These are phyloP conservation scores for Artemia sp. DNA, from an alignment of 2,888 invertebrate species.

Conservation along the genomic window DNA sequence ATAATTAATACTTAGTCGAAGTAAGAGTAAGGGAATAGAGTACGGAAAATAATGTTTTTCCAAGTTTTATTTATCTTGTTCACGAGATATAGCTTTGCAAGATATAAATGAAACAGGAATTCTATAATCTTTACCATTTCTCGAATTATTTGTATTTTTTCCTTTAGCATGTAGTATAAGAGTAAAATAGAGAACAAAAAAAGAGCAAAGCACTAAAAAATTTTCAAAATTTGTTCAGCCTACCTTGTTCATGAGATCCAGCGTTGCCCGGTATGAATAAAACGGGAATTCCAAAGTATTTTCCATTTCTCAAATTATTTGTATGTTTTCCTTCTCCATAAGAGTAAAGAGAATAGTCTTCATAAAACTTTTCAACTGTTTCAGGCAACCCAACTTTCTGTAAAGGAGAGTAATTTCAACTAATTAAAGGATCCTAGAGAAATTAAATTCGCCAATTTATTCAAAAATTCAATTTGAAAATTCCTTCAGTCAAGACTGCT, in stretches of 20 bases:
- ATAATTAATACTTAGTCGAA: too few species aligned
- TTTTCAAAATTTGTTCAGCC: conserved; percentile 6
- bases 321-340: conserved; percentile 73
- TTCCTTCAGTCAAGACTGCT: too few species aligned
- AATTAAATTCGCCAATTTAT: too few species aligned
- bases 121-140: neutral
- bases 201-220: too few species aligned
- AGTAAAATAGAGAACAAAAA: too few species aligned
- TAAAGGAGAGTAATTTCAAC: conserved; percentile 28
- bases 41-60: too few species aligned
- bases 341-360: conserved; percentile 65
- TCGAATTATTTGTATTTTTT: neutral
- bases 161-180: too few species aligned
- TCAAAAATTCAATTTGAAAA: too few species aligned
- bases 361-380: conserved; percentile 42
- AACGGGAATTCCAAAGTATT: conserved; percentile 75
- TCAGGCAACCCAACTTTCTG: conserved; percentile 50
- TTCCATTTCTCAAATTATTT: conserved; percentile 48
- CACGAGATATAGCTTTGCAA: conserved; percentile 83
- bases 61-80: conserved; percentile 45
- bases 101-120: conserved; percentile 30
- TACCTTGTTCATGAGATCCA: conserved; percentile 77
- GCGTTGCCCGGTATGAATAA: conserved; percentile 88
- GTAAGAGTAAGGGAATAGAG: too few species aligned
- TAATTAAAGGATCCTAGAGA: neutral